Evolutionary conservation across 2,888 invertebrate genomes (phyloP), one percentile per base, ranked within the genome.

Genomic region (Alloscopus bannaensis): DNA sequence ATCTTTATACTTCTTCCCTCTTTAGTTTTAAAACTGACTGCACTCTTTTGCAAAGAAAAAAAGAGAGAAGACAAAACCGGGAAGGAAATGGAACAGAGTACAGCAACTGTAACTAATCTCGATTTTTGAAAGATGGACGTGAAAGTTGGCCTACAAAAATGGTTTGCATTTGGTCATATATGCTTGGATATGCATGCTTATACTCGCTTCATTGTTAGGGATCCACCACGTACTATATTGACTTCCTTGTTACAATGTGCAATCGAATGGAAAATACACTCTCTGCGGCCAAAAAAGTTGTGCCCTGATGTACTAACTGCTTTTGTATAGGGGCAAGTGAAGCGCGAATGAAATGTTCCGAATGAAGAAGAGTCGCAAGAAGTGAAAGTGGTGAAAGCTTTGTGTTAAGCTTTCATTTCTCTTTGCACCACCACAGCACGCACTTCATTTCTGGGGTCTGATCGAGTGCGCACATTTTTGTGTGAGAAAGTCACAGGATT

Each of bases 211-310:
- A n/a, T n/a, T n/a, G n/a, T n/a, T n/a, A n/a, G n/a, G n/a, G n/a
- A n/a, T n/a, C n/a, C n/a, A n/a, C n/a, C n/a, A n/a, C n/a, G n/a
- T n/a, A n/a, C n/a, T n/a, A n/a, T n/a, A n/a, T n/a, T 22, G 24
- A 52, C 52, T 31, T 31, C 29, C 16, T 22, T 42, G 29, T 40
- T 52, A 40, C 29, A 47, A 29, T 60, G 29, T 62, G 47, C 50
- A 71, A 71, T 71, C 60, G 62, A 62, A 62, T 62, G 62, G 62
- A 71, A 71, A 71, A 71, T 71, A 50, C 52, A 62, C 50, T 71
- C 26, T 20, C 28, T n/a, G 36, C 18, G 13, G 71, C 62, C 70
- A 70, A 64, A 40, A 31, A 47, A 47, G n/a, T 13, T n/a, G 18
- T 3, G 18, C 47, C 18, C 47, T 47, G 8, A 36, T 36, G 36